Conservation (phyloP, 1,140 invertebrate genomes). For the Ganaspis sp. region DNA sequence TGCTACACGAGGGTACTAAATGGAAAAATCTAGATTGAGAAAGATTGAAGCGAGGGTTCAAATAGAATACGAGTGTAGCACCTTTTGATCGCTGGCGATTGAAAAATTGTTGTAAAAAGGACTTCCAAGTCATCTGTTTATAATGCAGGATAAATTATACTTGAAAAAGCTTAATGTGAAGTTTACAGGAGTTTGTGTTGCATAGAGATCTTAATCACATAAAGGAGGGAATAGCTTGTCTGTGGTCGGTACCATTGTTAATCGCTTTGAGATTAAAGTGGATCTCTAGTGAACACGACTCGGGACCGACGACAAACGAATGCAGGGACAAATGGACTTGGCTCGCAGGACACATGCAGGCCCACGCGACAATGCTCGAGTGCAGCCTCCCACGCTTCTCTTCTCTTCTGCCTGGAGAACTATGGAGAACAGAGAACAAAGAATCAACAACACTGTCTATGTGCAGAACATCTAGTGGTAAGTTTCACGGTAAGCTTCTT, state of each 20-base stretch:
- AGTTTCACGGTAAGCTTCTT: conserved; percentile 6
- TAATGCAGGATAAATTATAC: neutral
- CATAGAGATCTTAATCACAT: conserved; percentile 32
- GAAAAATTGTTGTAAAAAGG: neutral
- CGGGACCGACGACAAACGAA: conserved; percentile 54
- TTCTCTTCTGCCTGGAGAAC: conserved; percentile 28
- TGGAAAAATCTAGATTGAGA: too few species aligned
- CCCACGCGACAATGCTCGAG: conserved; percentile 56
- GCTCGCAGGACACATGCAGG: conserved; percentile 51
- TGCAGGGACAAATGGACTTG: conserved; percentile 60
- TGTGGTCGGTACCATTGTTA: conserved; percentile 42
- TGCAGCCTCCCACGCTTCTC: conserved; percentile 57
- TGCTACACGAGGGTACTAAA: too few species aligned
- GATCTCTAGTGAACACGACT: conserved; percentile 45
- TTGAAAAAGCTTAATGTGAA: conserved; percentile 14
- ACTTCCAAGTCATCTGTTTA: neutral
- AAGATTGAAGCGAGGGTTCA: too few species aligned
- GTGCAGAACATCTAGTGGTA: neutral
- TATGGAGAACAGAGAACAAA: conserved; percentile 1
- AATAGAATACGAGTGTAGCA: too few species aligned
- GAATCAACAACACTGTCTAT: neutral
- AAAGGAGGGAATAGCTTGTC: conserved; percentile 27
- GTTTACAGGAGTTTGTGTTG: conserved; percentile 25
- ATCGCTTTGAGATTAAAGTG: conserved; percentile 49
- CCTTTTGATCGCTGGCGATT: too few species aligned